Conservation (phyloP, 2,113 vertebrate species). For the Lasiurus borealis region DNA sequence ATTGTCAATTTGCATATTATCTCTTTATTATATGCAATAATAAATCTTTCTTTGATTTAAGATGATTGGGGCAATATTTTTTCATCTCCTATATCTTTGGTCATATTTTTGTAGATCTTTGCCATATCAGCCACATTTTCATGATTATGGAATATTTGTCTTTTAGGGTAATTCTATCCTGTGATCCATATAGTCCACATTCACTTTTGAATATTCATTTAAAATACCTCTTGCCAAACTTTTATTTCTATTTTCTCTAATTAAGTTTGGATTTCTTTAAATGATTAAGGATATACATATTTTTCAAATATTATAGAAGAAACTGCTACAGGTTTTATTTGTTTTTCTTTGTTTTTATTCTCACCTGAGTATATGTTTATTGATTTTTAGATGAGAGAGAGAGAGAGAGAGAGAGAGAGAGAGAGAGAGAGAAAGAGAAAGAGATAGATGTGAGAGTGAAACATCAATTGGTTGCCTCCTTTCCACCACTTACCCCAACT, state of each 20-base stretch:
- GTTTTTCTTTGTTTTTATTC: background rate
- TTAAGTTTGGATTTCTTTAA: background rate
- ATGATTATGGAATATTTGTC: accelerated
- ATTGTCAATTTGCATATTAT: no score
- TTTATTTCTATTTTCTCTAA: background rate
- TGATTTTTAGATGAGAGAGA: background rate
- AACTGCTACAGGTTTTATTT: background rate
- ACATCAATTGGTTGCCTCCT: background rate
- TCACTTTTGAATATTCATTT: background rate
- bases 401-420: background rate
- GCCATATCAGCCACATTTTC: background rate
- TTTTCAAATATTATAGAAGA: constrained; percentile 7
- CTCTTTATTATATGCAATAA: no score
- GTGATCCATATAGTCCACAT: accelerated
- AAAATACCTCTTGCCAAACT: background rate
- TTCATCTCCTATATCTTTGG: background rate
- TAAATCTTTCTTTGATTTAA: background rate
- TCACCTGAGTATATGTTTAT: background rate
- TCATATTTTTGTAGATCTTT: background rate
- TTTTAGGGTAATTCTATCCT: background rate
- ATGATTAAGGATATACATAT: background rate
- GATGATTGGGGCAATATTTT: background rate
- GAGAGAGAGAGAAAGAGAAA: background rate
- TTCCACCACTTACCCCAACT: background rate
- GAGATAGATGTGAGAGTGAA: background rate